Conservation (phyloP, 37 sponge, comb jelly and placozoan genomes). For the Tethya wilhelma region DNA sequence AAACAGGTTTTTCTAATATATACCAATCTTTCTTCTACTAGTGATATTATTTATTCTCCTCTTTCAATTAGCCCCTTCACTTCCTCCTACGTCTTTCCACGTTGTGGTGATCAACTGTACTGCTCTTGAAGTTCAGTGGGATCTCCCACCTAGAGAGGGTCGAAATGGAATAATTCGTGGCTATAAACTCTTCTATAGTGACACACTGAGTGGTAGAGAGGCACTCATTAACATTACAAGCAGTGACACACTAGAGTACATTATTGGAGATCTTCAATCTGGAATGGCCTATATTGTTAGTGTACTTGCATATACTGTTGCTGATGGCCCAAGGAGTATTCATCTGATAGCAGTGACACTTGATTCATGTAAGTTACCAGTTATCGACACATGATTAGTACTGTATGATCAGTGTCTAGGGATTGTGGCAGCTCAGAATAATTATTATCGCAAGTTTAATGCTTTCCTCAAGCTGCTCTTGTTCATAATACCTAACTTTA, state of each 20-base stretch:
- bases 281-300: conserved; percentile 20
- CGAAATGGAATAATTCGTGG: conserved; percentile 37
- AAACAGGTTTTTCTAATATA: too few relatives aligned
- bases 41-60: not conserved
- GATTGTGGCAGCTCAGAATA: too few relatives aligned
- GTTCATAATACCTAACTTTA: too few relatives aligned
- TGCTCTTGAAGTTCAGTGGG: conserved; percentile 27
- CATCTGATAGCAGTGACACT: conserved; percentile 4
- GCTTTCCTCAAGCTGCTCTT: too few relatives aligned
- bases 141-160: not conserved
- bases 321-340: conserved; percentile 39
- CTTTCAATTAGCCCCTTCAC: conserved; percentile 16
- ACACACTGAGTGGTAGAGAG: not conserved
- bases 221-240: not conserved
- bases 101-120: conserved; percentile 23
- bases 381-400: too few relatives aligned
- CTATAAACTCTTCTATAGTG: conserved; percentile 12
- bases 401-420: too few relatives aligned
- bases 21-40: too few relatives aligned
- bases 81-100: conserved; percentile 29
- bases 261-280: conserved; percentile 5
- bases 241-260: conserved; percentile 1
- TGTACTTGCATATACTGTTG: conserved; percentile 43
- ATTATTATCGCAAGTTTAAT: too few relatives aligned
- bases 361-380: conserved; percentile 11